Evolutionary conservation across 2,113 vertebrate genomes (phyloP), one percentile per base, ranked within the genome.

Genomic region (Brachyhypopomus occidentalis): DNA sequence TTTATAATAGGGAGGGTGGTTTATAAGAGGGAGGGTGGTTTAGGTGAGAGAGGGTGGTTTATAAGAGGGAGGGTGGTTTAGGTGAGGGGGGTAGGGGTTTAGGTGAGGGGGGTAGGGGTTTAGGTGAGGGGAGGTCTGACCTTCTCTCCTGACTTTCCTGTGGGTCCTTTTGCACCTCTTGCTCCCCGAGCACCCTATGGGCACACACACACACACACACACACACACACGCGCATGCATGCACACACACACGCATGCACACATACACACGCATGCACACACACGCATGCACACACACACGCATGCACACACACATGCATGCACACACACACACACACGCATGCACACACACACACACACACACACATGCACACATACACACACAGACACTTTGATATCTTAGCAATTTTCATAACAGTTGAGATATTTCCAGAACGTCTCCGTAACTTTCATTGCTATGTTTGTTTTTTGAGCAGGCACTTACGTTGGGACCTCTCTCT

Each of bases 101-200:
- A 41, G 5, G 5, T 64, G 20, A n/a, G 3, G 4, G 58, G 58
- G n/a, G 58, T 5, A 60, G 9, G 5, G 8, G 17, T n/a, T n/a
- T n/a, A 4, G 8, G 17, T 9, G 6, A 6, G 0, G 19, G 16
- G 27, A 36, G 0, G n/a, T 76, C 92, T 48, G 90, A 99, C 98
- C 96, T 99, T 99, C 56, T 97, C 97, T 82, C 98, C 98, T 12
- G 97, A 88, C 80, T 99, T 99, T 25, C 98, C 98, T 0, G 97
- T 99, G 22, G 96, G 94, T 41, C 98, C 98, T 87, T 87, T 93
- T 0, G 95, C 95, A 25, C 98, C 98, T 89, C 97, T 93, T 82
- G 94, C 95, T 16, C 98, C 98, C 78, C 97, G 90, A 0, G 95
- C 93, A 55, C 98, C 98, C 98, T 99, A 84, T 56, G 74, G 30